phyloP scores from a whole-genome alignment of 1,140 invertebrate genomes.

The Rhynchophorus ferrugineus region DNA sequence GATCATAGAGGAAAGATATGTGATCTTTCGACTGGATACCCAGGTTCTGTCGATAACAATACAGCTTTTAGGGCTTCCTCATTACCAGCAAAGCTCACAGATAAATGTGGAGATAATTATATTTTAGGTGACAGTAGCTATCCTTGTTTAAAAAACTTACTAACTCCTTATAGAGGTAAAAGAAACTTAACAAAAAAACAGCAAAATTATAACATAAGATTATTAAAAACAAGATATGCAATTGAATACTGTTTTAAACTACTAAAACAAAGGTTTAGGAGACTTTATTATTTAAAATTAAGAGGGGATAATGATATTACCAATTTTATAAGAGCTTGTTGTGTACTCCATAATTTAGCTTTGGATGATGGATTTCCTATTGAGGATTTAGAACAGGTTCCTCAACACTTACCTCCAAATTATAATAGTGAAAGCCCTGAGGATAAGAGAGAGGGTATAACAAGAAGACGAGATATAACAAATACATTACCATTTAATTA shows the following conservation, averaged over 20 bases:
- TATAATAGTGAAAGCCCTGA: no score
- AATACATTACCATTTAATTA: no score
- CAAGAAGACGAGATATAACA: no score
- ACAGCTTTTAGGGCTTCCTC: conserved; percentile 23
- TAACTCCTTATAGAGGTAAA: conserved; percentile 24
- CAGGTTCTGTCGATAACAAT: conserved; percentile 27
- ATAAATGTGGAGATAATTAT: conserved; percentile 22
- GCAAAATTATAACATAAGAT: conserved; percentile 17
- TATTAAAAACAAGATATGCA: conserved; percentile 19
- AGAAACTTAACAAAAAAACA: conserved; percentile 15
- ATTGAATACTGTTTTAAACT: conserved; percentile 28
- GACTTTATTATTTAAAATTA: conserved; percentile 28
- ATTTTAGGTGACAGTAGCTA: conserved; percentile 29
- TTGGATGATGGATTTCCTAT: conserved; percentile 9
- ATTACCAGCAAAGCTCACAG: conserved; percentile 15
- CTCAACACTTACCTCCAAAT: no score
- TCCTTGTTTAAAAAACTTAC: conserved; percentile 15
- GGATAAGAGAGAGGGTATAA: no score
- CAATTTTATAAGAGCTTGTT: conserved; percentile 24
- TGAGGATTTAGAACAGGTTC: no score
- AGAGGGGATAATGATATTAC: conserved; percentile 13
- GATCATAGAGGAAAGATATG: conserved; percentile 24
- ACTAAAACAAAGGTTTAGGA: conserved; percentile 25
- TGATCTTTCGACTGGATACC: conserved; percentile 29
- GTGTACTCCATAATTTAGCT: conserved; percentile 26